A percentile compares a stretch with the other conserved stretches of the same genome.
Evolutionary conservation across 2,797 vertebrate genomes (phyloP).

Genomic region (Poecilia velifera): DNA sequence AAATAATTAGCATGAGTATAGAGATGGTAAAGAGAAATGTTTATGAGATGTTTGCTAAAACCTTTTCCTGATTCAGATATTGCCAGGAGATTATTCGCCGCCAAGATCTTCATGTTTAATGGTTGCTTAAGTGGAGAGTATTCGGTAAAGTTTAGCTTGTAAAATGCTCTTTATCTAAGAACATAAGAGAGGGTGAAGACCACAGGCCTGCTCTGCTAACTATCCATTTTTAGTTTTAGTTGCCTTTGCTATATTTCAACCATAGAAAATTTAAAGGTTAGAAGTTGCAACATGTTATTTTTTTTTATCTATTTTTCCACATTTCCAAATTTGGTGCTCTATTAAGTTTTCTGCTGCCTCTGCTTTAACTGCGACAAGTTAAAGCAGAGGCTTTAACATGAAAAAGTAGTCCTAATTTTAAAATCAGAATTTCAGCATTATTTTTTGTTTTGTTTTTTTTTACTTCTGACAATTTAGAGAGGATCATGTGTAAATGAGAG

Average conservation of each 20-base stretch:
- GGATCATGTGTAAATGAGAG: background rate
- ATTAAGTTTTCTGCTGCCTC: background rate
- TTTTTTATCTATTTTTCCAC: background rate
- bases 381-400: too few relatives aligned
- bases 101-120: background rate
- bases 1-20: background rate
- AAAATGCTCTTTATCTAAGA: background rate
- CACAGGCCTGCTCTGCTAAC: background rate
- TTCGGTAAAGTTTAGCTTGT: background rate
- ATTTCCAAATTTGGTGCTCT: background rate
- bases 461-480: background rate
- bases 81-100: background rate
- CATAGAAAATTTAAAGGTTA: background rate
- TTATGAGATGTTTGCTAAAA: background rate
- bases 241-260: background rate
- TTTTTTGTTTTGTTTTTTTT: background rate
- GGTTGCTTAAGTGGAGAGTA: background rate
- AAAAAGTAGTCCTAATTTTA: background rate
- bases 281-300: background rate
- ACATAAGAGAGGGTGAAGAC: background rate
- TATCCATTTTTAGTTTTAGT: background rate
- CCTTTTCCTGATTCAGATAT: background rate
- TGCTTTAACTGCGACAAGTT: background rate
- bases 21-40: background rate
- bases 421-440: background rate